A percentile compares a stretch with the other conserved stretches of the same genome.
phyloP scores from a whole-genome alignment of 2,888 invertebrate species.

The Candidula unifasciata region DNA sequence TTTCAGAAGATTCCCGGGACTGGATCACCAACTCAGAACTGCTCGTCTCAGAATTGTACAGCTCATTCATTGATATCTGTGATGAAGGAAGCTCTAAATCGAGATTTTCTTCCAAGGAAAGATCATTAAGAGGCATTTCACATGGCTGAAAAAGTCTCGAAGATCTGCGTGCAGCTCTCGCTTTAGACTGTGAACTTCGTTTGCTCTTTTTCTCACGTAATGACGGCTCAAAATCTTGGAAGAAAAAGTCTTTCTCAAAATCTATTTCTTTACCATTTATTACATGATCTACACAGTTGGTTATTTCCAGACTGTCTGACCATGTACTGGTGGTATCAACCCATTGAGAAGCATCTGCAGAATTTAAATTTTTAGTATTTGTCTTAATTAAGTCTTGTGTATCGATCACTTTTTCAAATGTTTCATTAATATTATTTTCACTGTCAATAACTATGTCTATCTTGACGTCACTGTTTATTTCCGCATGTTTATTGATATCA shows the following conservation, averaged over 20 bases:
- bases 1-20: neutral
- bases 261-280: neutral
- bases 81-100: neutral
- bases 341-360: neutral
- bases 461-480: neutral
- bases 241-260: neutral
- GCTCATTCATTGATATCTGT: neutral
- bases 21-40: neutral
- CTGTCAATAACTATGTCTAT: neutral
- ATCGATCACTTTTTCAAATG: no score
- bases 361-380: neutral
- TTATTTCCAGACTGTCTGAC: neutral
- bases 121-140: constrained; percentile 22
- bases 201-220: neutral
- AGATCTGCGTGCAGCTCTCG: constrained; percentile 3
- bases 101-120: neutral
- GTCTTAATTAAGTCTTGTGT: no score
- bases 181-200: neutral
- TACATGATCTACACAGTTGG: neutral
- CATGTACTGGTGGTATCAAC: neutral
- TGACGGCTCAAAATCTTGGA: neutral
- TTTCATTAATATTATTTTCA: neutral
- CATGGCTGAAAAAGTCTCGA: constrained; percentile 16
- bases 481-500: neutral
- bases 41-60: neutral